phyloP scores from a whole-genome alignment of 2,888 invertebrate species.

The Ochropleura plecta region DNA sequence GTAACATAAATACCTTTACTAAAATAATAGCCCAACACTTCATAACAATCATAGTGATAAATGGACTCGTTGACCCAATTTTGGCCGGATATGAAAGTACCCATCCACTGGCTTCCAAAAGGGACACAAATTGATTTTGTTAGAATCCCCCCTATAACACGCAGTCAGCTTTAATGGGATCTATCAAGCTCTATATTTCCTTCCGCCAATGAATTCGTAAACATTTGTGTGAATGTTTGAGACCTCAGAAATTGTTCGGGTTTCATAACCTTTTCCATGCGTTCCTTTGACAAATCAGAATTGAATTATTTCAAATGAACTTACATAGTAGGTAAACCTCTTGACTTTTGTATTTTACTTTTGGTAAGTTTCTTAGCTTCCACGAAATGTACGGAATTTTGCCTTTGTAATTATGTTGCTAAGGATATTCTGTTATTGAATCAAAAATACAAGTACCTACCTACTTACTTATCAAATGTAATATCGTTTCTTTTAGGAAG shows the following conservation, averaged over 20 bases:
- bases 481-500: not conserved
- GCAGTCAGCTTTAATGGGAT: conserved; percentile 9
- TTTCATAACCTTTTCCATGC: not conserved
- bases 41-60: conserved; percentile 36
- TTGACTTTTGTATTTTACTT: conserved; percentile 14
- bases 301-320: conserved; percentile 22
- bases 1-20: not conserved
- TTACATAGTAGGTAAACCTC: not conserved
- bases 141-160: conserved; percentile 8
- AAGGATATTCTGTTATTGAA: not conserved
- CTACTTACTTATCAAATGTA: not conserved
- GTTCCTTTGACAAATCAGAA: conserved; percentile 14
- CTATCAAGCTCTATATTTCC: conserved; percentile 8
- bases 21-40: conserved; percentile 17
- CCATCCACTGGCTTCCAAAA: not conserved
- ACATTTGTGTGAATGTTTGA: conserved; percentile 7
- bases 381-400: not conserved
- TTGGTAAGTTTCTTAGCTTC: not conserved
- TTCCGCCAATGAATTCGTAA: conserved; percentile 5
- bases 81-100: conserved; percentile 27
- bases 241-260: conserved; percentile 7
- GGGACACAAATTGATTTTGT: conserved; percentile 31
- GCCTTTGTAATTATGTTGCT: conserved; percentile 1
- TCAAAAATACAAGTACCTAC: not conserved
- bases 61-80: conserved; percentile 38